Conservation (phyloP, 35 echinoderm and acorn worm species). For the Heliocidaris erythrogramma region DNA sequence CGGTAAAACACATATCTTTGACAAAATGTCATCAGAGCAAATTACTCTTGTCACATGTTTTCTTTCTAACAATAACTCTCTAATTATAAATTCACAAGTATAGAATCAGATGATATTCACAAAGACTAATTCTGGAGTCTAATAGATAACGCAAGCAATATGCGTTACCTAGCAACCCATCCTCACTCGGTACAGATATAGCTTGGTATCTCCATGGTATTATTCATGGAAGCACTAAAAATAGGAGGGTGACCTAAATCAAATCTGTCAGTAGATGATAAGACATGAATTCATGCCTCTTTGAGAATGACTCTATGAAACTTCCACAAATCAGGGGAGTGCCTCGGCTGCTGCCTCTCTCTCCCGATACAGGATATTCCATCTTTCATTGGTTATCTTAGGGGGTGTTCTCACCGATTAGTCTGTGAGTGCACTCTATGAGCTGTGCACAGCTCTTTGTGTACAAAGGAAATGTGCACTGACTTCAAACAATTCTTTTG, state of each 20-base stretch:
- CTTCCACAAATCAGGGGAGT: not conserved
- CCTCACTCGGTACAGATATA: not conserved
- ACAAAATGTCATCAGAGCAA: too few relatives aligned
- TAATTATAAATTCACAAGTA: not conserved
- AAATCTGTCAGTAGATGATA: constrained; percentile 1
- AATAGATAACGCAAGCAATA: not conserved
- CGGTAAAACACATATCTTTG: too few relatives aligned
- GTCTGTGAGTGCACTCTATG: not conserved
- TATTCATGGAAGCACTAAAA: not conserved
- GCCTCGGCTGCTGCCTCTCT: not conserved
- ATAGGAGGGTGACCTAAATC: not conserved
- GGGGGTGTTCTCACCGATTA: not conserved
- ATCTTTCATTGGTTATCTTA: not conserved
- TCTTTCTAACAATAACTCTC: not conserved
- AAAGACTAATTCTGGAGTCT: not conserved
- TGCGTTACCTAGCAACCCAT: not conserved
- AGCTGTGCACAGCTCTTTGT: not conserved
- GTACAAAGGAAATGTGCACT: not conserved
- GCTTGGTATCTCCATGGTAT: not conserved
- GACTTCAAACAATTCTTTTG: too few relatives aligned
- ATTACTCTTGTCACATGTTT: not conserved
- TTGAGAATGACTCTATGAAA: not conserved
- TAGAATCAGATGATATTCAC: not conserved
- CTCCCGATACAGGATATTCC: not conserved
- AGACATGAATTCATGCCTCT: constrained; percentile 9